Evolutionary conservation across 2,797 vertebrate genomes (phyloP).

Genomic region (Yasuhikotakia modesta): DNA sequence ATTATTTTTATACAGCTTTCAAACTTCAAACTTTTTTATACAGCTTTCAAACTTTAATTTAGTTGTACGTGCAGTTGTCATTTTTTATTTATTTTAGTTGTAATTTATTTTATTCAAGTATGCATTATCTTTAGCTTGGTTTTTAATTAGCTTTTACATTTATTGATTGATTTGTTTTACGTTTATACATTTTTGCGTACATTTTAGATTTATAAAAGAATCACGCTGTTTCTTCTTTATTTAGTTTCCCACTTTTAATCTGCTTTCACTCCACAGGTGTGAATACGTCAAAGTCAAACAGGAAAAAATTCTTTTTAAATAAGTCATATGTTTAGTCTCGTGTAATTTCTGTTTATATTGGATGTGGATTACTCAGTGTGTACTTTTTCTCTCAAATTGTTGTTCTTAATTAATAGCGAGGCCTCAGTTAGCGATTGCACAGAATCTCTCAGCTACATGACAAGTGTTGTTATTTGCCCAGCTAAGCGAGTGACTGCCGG

Average conservation of each 20-base stretch:
- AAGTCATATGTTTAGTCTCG: conserved; percentile 31
- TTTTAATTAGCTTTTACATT: no score
- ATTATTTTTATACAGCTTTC: no score
- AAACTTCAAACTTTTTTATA: background rate
- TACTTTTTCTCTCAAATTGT: conserved; percentile 56
- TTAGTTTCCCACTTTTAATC: background rate
- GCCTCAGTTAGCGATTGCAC: conserved; percentile 46
- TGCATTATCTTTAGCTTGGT: no score
- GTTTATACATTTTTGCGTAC: background rate
- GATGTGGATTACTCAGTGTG: conserved; percentile 56
- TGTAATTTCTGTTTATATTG: conserved; percentile 46
- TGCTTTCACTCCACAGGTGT: conserved; percentile 37
- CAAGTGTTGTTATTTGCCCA: conserved; percentile 57
- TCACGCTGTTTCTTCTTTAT: background rate
- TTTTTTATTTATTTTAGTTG: no score
- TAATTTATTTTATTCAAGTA: no score
- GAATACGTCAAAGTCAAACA: conserved; percentile 18
- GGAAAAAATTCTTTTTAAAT: background rate
- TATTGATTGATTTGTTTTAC: background rate
- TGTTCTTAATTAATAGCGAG: conserved; percentile 54
- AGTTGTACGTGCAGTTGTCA: no score
- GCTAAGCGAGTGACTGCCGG: conserved; percentile 51
- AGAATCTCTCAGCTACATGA: conserved; percentile 46
- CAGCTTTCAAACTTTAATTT: background rate
- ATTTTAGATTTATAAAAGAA: background rate